A percentile compares a stretch with the other conserved stretches of the same genome.
Evolutionary conservation across 37 sponge, comb jelly and placozoan genomes (phyloP).

Genomic region (Tethya wilhelma): DNA sequence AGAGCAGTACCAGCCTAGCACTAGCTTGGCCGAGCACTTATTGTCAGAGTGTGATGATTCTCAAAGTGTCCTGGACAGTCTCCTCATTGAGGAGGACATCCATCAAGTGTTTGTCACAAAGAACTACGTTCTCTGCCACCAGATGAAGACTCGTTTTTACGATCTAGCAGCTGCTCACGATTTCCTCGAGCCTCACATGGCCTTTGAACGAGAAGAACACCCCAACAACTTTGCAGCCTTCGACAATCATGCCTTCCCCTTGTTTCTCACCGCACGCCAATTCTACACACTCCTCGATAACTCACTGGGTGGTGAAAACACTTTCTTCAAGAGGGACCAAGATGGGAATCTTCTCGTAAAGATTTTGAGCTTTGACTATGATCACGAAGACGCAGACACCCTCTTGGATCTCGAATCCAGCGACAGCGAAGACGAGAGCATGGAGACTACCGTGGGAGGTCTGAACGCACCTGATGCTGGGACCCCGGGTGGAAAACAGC

Average conservation of each 20-base stretch:
- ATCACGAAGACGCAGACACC: conserved; percentile 38
- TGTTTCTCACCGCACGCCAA: conserved; percentile 79
- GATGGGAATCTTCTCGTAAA: conserved; percentile 52
- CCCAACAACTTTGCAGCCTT: conserved; percentile 31
- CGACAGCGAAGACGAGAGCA: conserved; percentile 44
- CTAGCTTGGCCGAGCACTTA: too few species aligned
- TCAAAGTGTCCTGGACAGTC: too few species aligned
- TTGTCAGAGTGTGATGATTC: too few species aligned
- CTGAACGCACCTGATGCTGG: neutral
- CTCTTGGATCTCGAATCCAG: conserved; percentile 41
- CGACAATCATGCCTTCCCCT: conserved; percentile 48
- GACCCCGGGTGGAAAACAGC: conserved; percentile 6
- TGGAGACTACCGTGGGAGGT: conserved; percentile 10
- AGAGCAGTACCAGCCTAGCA: too few species aligned
- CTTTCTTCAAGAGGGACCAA: conserved; percentile 62
- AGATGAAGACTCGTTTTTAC: conserved; percentile 73
- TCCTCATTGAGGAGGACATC: conserved; percentile 34
- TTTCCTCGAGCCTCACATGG: conserved; percentile 17
- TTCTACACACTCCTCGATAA: conserved; percentile 81
- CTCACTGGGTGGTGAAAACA: conserved; percentile 41
- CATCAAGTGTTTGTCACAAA: conserved; percentile 90
- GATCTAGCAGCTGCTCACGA: conserved; percentile 40
- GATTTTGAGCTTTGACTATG: conserved; percentile 60
- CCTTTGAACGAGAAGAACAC: conserved; percentile 16
- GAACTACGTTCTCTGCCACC: conserved; percentile 75